Evolutionary conservation across 2,888 invertebrate species (phyloP).

Genomic region (Tridacna crocea): DNA sequence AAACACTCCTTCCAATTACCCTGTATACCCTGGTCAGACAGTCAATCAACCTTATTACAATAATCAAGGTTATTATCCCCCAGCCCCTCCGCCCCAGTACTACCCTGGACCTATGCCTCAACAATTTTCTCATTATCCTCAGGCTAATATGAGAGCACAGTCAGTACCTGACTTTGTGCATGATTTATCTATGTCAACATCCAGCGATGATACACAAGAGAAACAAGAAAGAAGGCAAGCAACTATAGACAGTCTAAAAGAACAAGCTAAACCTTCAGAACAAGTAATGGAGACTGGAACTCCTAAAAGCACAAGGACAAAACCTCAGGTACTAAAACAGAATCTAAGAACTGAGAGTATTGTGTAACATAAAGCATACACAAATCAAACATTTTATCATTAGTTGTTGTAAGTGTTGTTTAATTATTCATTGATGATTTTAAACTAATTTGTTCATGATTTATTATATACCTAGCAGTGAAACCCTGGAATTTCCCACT

Average conservation of each 20-base stretch:
- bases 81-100: conserved; percentile 12
- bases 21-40: conserved; percentile 27
- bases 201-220: conserved; percentile 17
- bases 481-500: no score
- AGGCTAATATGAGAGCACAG: conserved; percentile 2
- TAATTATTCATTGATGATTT: no score
- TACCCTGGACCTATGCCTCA: conserved; percentile 8
- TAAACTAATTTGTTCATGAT: neutral
- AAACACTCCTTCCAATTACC: conserved; percentile 57
- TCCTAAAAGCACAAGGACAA: neutral
- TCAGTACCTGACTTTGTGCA: conserved; percentile 20
- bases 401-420: neutral
- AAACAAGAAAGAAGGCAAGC: conserved; percentile 18
- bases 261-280: neutral
- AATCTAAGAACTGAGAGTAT: conserved; percentile 42
- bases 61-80: neutral
- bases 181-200: conserved; percentile 12
- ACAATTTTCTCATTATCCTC: neutral
- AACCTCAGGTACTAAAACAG: conserved; percentile 7
- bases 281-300: neutral
- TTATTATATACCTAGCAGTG: no score
- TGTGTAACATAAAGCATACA: conserved; percentile 14
- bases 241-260: conserved; percentile 2
- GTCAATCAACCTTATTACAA: conserved; percentile 6
- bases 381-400: neutral